Evolutionary conservation across 2,113 vertebrate genomes (phyloP).

Genomic region (Zosterops pallidus): DNA sequence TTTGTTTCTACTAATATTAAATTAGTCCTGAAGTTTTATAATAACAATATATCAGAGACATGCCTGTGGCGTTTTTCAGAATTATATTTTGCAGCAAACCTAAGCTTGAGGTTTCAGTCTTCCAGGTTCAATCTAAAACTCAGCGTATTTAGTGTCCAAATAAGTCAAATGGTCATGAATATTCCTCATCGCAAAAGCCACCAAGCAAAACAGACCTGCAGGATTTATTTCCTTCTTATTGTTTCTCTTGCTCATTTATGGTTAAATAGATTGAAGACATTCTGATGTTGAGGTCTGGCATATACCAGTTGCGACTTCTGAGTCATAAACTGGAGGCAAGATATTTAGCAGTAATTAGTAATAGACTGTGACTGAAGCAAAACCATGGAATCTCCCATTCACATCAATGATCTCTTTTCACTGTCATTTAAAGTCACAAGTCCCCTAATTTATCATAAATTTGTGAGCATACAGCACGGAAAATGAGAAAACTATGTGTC

Average conservation of each 20-base stretch:
- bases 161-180: background rate
- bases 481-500: background rate
- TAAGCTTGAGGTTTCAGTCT: background rate
- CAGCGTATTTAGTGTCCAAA: background rate
- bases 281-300: background rate
- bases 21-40: background rate
- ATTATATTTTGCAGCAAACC: background rate
- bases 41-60: background rate
- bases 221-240: background rate
- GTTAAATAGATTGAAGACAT: background rate
- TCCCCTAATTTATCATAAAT: background rate
- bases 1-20: background rate
- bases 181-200: background rate
- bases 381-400: background rate
- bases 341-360: background rate
- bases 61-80: background rate
- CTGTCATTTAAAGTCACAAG: background rate
- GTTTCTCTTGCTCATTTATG: background rate
- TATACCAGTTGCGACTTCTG: background rate
- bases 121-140: background rate
- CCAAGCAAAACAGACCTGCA: rapidly evolving
- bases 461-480: background rate
- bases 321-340: background rate
- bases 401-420: background rate
- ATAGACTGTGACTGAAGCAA: background rate